Base-by-base conservation (phyloP, 1,140 invertebrate genomes). In the Apis mellifera region DNA sequence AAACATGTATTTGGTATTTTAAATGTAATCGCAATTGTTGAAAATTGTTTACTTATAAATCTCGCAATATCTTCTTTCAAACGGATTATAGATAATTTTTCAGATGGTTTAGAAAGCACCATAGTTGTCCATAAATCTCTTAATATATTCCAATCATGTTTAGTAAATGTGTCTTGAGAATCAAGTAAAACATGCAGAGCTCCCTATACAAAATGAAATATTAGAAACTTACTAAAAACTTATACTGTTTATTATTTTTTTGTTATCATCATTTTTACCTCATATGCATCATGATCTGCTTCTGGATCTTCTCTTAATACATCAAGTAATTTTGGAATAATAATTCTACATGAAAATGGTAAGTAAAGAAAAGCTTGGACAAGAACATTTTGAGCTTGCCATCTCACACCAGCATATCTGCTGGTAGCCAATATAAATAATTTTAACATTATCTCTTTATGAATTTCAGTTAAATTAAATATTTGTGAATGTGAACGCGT, bases 11-110 rank as follows among this genome's bases (percentile, higher is more conserved):
- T 92, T 0, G 95, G 93, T 68, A 97, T 93, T 81, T 95, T 92
- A 2, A 95, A 89, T 9, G 94, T 93, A 13, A 96, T 96, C 9
- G 95, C 95, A 32, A 95, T 94, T 1, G 95, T 95, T 5, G 95
- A 95, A 89, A 96, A 96, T 62, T 94, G 91, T 62, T 93, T 94
- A 52, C 90, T 91, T 5, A 96, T 90, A 0, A 84, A 90, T 12
- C 95, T 94, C 12, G 94, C 89, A 52, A 96, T 90, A 15, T 86
- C 91, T 78, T 97, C 97, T 73, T 98, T 95, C 57, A 98, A 92
- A 80, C 93, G 95, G 65, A 98, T 96, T 55, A 98, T 96, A 15
- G 97, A 97, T 4, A 96, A 95, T 91, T 98, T 98, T 89, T 98
- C 97, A 0, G 96, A 97, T 73, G 97, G 96, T 83, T 96, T 95